Base-by-base conservation (phyloP, 2,113 vertebrate species). In the Casuarius casuarius region DNA sequence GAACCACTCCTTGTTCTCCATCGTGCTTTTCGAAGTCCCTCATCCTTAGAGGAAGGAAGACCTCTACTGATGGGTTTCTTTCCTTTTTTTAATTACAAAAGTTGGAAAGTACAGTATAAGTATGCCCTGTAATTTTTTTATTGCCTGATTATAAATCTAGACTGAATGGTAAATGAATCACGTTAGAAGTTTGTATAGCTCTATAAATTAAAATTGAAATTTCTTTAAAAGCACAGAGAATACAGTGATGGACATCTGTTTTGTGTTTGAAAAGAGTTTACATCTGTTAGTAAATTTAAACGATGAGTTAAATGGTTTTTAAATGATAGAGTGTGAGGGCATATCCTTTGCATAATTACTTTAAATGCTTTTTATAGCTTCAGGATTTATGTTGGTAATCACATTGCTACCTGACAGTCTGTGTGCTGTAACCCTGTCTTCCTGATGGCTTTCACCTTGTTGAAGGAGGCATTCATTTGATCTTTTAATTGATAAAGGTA, bases 281-380 rank as follows among this genome's bases (percentile, higher is more conserved):
- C 92, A 95, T 96, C 94, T 97, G 95, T 92, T 94, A 91, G 91
- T 95, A 92, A 96, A 95, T 97, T 92, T 95, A 94, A 93, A 87
- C 79, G 66, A 94, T 96, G 84, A 96, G 92, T 91, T 97, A 95
- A 96, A 70, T 97, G 97, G 38, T 51, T 93, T 95, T 96, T 95
- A 95, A 96, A 95, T 94, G 56, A 88, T 82, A 52, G 84, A 58
- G 31, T 51, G 65, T 93, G 90, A 95, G 92, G 92, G 54, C 73
- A 90, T 90, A 90, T 94, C 84, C 93, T 98, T 92, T 90, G 85
- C 84, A 89, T 96, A 97, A 97, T 49, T 93, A 91, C 96, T 77
- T 91, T 78, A 88, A 89, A 90, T 84, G 76, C 40, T 94, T 95
- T 94, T 97, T 97, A 95, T 94, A 35, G 46, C 90, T 84, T 91